Evolutionary conservation across 2,888 invertebrate species (phyloP), one percentile per base, ranked within the genome.

Genomic region (Acanthosepion lycidas): DNA sequence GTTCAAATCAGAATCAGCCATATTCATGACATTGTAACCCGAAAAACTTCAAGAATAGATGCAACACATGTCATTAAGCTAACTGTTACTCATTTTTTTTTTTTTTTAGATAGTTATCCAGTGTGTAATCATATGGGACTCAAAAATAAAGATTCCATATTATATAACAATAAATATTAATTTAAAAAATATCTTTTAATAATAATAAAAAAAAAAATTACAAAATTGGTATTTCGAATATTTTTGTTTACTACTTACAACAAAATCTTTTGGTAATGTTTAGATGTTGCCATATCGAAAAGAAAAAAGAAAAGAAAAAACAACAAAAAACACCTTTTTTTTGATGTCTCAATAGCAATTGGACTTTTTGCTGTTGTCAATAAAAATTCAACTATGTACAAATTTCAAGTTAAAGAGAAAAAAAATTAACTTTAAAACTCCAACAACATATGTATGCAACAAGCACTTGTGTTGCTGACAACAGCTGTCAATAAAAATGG

Each of bases 301-400:
- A 8, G 28, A 78, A 78, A 18, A 78, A 78, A 6, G 0, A 53
- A 15, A 55, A 18, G 9, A 55, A 55, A 55, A 55, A 55, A 0
- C 20, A 42, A 42, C 42, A 42, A 42, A 51, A 51, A 51, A 51
- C 15, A 15, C 51, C 8, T 26, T 26, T 64, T 64, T 64, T 64
- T 64, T 64, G 26, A 64, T 28, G 28, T 64, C 23, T 8, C 64
- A 28, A 23, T 26, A 28, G 64, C 78, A 78, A 4, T 59, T 20
- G 23, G 5, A 59, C 20, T 23, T 59, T 59, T 59, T 59, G 20
- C 26, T 23, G 51, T 53, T 64, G 78, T 78, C 5, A 12, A 18
- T 78, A n/a, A 78, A 78, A 78, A n/a, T 78, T 78, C n/a, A 78
- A 78, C 78, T 78, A n/a, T 78, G 15, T n/a, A 78, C n/a, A 78